Base-by-base conservation (phyloP, 2,888 invertebrate genomes). In the Acleris emargana region DNA sequence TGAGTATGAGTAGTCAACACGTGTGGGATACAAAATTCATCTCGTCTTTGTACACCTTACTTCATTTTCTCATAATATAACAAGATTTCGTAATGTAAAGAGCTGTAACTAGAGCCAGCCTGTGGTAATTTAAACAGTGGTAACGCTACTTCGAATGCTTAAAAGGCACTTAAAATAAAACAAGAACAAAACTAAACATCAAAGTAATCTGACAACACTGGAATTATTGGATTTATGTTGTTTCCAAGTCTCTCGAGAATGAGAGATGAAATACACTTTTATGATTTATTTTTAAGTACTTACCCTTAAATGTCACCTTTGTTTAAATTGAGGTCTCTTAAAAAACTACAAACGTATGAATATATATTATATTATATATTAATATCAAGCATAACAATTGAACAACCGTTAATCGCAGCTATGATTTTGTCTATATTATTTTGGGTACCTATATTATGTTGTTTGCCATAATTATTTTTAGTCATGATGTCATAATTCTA, bases 161-260 rank as follows among this genome's bases (percentile, higher is more conserved):
- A 64, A 76, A 76, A 74, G 64, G 71, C 73, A 61, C 61, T 61
- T 62, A 59, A 76, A 79, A 78, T 71, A 71, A 62, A 69, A 72
- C 59, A 73, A 67, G 63, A 68, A 62, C 16, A 72, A 75, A 74
- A 67, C 70, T 68, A 74, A 66, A 80, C 76, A 81, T 82, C 79
- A 83, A 83, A 82, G 81, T 71, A 67, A 72, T 72, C 73, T 67
- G 67, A 55, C 70, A 73, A 71, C 71, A 71, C 68, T 66, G 67
- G 67, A 75, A 81, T 83, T 83, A 83, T 83, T 81, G 77, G 81
- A 83, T 64, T 68, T 67, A 61, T 66, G 67, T 77, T 76, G 75
- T 76, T 75, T 76, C 73, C 74, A 74, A 73, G 73, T 67, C 73
- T 74, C 74, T 71, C 63, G 70, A 74, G 73, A 69, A 54, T 62